phyloP scores from a whole-genome alignment of 2,888 invertebrate genomes.

The Monochamus alternatus region DNA sequence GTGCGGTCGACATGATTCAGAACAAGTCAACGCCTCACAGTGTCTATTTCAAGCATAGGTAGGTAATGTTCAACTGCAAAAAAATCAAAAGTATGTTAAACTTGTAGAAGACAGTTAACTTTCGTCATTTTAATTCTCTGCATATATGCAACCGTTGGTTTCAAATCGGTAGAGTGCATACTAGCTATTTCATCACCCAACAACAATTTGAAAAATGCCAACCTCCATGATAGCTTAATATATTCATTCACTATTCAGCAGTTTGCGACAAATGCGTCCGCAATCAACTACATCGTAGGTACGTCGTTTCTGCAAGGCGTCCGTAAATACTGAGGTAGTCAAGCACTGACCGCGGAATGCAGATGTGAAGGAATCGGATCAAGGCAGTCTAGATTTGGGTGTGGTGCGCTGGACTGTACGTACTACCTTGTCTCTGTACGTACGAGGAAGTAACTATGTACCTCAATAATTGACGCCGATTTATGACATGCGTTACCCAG shows the following conservation, averaged over 20 bases:
- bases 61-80: no score
- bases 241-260: slow-evolving; percentile 26
- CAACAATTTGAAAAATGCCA: slow-evolving; percentile 7
- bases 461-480: slow-evolving; percentile 17
- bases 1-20: no score
- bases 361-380: slow-evolving; percentile 61
- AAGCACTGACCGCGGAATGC: slow-evolving; percentile 50
- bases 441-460: slow-evolving; percentile 49
- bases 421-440: slow-evolving; percentile 52
- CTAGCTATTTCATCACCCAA: background rate
- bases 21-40: no score
- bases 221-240: slow-evolving; percentile 3
- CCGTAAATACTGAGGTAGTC: slow-evolving; percentile 36
- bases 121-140: no score
- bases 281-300: slow-evolving; percentile 17
- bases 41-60: no score
- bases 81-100: no score
- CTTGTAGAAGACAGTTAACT: no score
- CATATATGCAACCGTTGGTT: no score
- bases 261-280: slow-evolving; percentile 38
- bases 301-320: slow-evolving; percentile 31
- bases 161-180: no score
- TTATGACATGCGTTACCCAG: slow-evolving; percentile 2
- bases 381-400: slow-evolving; percentile 62
- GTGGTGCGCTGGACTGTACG: slow-evolving; percentile 54